Percentiles rank a stretch among this genome's conserved stretches.
Evolutionary conservation across 2,888 invertebrate genomes (phyloP).

Genomic region (Trichogramma dendrolimi): DNA sequence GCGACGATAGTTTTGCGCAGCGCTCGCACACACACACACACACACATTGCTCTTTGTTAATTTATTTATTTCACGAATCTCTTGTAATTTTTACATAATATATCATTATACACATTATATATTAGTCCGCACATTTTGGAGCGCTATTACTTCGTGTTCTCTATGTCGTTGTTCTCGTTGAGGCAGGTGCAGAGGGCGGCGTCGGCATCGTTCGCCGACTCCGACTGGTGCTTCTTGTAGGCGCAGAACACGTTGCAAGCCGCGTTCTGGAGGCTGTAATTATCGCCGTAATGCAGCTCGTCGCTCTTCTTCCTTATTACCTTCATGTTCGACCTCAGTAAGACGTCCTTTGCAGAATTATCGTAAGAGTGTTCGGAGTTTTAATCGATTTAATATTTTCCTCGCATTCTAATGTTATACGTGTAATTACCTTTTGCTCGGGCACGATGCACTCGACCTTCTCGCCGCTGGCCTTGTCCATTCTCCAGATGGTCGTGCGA

Average conservation of each 20-base stretch:
- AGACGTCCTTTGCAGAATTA: neutral
- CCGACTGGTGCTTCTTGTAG: neutral
- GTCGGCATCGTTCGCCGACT: neutral
- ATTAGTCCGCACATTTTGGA: too few species aligned
- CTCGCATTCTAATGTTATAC: neutral
- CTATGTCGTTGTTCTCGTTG: neutral
- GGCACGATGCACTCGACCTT: neutral
- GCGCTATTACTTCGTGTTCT: too few species aligned
- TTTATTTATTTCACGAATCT: too few species aligned
- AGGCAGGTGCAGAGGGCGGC: neutral
- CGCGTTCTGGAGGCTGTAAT: slow-evolving; percentile 6
- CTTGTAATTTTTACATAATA: too few species aligned
- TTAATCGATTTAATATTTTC: neutral
- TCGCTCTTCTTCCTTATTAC: neutral
- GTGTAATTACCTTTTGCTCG: neutral
- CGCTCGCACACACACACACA: too few species aligned
- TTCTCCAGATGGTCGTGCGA: slow-evolving; percentile 7
- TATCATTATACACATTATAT: too few species aligned
- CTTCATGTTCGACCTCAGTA: slow-evolving; percentile 8
- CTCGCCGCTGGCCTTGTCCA: slow-evolving; percentile 1
- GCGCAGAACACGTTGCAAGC: slow-evolving; percentile 12
- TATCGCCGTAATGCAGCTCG: neutral
- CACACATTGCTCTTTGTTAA: too few species aligned
- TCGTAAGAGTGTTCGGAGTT: neutral
- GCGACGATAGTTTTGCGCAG: too few species aligned